Percentiles rank a stretch among this genome's conserved stretches.
Conservation (phyloP, 2,888 invertebrate genomes). For the Nemapogon koenigi region DNA sequence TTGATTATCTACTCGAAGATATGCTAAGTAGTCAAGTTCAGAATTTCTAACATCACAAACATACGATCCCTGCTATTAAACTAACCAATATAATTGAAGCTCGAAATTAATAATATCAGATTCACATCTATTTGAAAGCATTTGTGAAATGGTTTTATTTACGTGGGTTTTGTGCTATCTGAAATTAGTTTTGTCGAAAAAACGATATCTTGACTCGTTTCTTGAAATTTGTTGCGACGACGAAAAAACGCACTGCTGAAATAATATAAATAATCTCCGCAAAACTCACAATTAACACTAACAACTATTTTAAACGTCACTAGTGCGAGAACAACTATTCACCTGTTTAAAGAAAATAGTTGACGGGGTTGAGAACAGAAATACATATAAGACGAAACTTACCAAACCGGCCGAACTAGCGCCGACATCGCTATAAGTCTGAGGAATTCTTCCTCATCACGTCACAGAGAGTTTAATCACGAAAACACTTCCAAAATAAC, state of each 20-base stretch:
- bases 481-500: slow-evolving; percentile 19
- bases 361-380: slow-evolving; percentile 18
- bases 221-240: slow-evolving; percentile 40
- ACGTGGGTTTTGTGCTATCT: slow-evolving; percentile 44
- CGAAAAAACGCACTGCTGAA: slow-evolving; percentile 43
- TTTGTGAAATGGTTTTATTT: slow-evolving; percentile 65
- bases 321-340: slow-evolving; percentile 28
- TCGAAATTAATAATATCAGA: slow-evolving; percentile 14
- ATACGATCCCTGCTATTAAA: slow-evolving; percentile 6
- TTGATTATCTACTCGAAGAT: slow-evolving; percentile 34
- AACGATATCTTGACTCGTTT: slow-evolving; percentile 8
- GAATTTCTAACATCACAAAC: slow-evolving; percentile 14
- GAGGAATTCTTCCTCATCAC: slow-evolving; percentile 46
- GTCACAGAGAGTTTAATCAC: slow-evolving; percentile 38
- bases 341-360: slow-evolving; percentile 26
- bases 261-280: slow-evolving; percentile 26
- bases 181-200: slow-evolving; percentile 22
- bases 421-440: slow-evolving; percentile 64
- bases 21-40: slow-evolving; percentile 26
- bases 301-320: slow-evolving; percentile 10
- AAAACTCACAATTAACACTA: slow-evolving; percentile 18
- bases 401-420: slow-evolving; percentile 62
- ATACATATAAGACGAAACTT: slow-evolving; percentile 29
- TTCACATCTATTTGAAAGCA: slow-evolving; percentile 41
- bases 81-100: slow-evolving; percentile 19